Evolutionary conservation across 2,797 vertebrate genomes (phyloP), one percentile per base, ranked within the genome.

Genomic region (Toxotes lorentzi): DNA sequence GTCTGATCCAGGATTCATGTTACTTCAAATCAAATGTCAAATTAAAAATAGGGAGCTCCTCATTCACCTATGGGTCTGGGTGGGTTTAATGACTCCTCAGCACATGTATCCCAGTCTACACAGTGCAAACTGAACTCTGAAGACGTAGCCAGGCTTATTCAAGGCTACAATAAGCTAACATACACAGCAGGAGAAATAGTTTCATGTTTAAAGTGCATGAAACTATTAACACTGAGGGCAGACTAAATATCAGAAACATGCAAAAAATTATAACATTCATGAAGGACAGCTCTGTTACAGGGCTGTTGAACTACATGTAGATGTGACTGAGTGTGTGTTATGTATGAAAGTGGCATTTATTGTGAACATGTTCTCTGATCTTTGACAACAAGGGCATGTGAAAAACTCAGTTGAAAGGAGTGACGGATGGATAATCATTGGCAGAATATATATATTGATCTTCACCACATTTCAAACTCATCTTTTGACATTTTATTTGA

Each of bases 91-190:
- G 24, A 50, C 66, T 27, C 64, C 21, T 53, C 47, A 57, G 58
- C 75, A 78, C 45, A 70, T 82, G 35, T 47, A 51, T 64, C 19
- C 34, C 17, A 56, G 58, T 63, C 14, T 43, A 27, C 21, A 70
- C 0, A 57, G 27, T 45, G 51, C 59, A 66, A 67, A 41, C 5
- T 47, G 3, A 57, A 40, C 48, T 63, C 34, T 24, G 66, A 56
- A 51, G n/a, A n/a, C n/a, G n/a, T n/a, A n/a, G n/a, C n/a, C n/a
- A n/a, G n/a, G n/a, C n/a, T n/a, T n/a, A n/a, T n/a, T n/a, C n/a
- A n/a, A n/a, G n/a, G n/a, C n/a, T n/a, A n/a, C n/a, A n/a, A n/a
- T 14, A 73, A 9, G 3, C 13, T 32, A 47, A 68, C 19, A 56
- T 16, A 38, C 16, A n/a, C 21, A 45, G 48, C 4, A 61, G 32